Percentiles rank a stretch among this genome's conserved stretches.
Evolutionary conservation across 1,140 invertebrate genomes (phyloP).

Genomic region (Pseudoatta argentina): DNA sequence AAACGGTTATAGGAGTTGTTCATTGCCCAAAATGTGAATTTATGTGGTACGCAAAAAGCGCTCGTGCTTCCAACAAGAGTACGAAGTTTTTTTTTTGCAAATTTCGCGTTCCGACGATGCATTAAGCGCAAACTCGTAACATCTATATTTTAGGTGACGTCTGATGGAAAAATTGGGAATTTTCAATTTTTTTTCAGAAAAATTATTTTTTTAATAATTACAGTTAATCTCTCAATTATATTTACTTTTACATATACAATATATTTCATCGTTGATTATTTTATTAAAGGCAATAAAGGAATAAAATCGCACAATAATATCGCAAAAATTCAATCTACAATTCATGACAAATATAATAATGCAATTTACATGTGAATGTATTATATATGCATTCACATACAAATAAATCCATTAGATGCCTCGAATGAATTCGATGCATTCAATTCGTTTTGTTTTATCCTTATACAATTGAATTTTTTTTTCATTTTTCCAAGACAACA

Average conservation of each 20-base stretch:
- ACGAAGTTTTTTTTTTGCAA: not conserved
- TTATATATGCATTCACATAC: not conserved
- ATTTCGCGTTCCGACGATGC: not conserved
- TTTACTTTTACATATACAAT: not conserved
- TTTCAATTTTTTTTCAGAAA: not conserved
- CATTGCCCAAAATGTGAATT: not conserved
- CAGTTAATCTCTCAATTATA: not conserved
- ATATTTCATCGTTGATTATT: slow-evolving; percentile 5
- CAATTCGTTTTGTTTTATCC: not conserved
- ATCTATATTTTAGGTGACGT: not conserved
- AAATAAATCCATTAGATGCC: not conserved
- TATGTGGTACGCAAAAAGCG: not conserved
- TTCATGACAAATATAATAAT: slow-evolving; percentile 2
- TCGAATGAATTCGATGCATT: not conserved
- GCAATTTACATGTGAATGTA: not conserved
- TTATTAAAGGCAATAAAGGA: slow-evolving; percentile 1
- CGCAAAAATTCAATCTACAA: not conserved
- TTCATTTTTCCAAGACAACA: not conserved
- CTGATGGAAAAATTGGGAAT: not conserved
- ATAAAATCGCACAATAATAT: slow-evolving; percentile 1
- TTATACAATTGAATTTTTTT: not conserved
- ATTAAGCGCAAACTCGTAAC: not conserved
- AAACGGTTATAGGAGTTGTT: not conserved
- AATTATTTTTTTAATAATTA: not conserved
- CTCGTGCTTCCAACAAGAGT: not conserved